Conservation (phyloP, 2,888 invertebrate species). For the Drosophila tripunctata region DNA sequence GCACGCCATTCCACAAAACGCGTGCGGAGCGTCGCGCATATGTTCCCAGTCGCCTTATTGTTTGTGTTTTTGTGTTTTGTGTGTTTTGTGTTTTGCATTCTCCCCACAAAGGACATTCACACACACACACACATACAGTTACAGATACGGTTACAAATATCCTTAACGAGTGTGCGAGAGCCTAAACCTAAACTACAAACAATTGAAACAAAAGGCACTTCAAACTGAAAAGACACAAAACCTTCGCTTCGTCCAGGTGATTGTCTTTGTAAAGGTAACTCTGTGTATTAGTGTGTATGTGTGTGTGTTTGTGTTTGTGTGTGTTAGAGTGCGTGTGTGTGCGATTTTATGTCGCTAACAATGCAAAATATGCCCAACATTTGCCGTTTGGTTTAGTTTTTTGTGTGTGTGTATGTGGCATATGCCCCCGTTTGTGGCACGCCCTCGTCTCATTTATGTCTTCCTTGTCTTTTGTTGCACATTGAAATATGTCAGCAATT, state of each 20-base stretch:
- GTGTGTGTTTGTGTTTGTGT: conserved; percentile 31
- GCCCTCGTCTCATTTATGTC: conserved; percentile 39
- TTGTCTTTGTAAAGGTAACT: not conserved
- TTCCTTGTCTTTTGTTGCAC: conserved; percentile 73
- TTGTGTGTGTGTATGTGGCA: conserved; percentile 21
- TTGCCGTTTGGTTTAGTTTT: conserved; percentile 65
- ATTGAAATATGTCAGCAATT: conserved; percentile 75
- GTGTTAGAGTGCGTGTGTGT: conserved; percentile 34
- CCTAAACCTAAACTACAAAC: conserved; percentile 74
- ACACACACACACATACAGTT: conserved; percentile 22
- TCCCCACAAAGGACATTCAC: conserved; percentile 66
- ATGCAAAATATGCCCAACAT: conserved; percentile 77
- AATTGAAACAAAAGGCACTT: conserved; percentile 72
- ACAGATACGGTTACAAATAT: conserved; percentile 27
- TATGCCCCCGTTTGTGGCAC: conserved; percentile 10
- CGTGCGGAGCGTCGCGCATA: conserved; percentile 70
- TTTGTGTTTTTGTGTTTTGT: conserved; percentile 42
- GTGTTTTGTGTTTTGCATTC: too few species aligned
- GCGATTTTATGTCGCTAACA: conserved; percentile 67
- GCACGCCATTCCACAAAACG: conserved; percentile 78
- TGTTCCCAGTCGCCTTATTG: conserved; percentile 55
- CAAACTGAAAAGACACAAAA: conserved; percentile 50
- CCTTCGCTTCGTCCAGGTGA: conserved; percentile 32
- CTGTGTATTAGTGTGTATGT: conserved; percentile 26
- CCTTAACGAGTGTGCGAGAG: conserved; percentile 74